Conservation (phyloP, 92 coral and sea anemone genomes). For the Epizoanthus fatuus region DNA sequence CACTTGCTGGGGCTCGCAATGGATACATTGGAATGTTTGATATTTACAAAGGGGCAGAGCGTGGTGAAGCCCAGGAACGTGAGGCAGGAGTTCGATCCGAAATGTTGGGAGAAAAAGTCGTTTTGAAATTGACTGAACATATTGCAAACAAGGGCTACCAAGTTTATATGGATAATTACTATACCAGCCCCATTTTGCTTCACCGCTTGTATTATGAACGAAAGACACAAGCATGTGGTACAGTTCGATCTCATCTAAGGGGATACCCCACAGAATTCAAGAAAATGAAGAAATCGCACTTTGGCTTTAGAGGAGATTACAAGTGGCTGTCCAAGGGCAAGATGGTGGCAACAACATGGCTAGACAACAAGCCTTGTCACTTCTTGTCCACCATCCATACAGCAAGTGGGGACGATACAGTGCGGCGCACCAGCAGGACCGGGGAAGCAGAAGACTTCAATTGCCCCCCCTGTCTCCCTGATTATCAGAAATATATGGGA, state of each 20-base stretch:
- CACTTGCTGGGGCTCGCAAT: slow-evolving; percentile 8
- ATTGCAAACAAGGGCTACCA: slow-evolving; percentile 30
- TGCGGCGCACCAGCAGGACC: background rate
- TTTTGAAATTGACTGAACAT: slow-evolving; percentile 13
- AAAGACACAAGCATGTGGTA: slow-evolving; percentile 7
- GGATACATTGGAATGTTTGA: slow-evolving; percentile 7
- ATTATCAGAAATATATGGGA: too few relatives aligned
- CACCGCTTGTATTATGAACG: background rate
- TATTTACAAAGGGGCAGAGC: slow-evolving; percentile 14
- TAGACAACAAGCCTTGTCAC: background rate
- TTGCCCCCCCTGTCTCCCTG: too few relatives aligned
- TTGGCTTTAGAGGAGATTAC: too few relatives aligned
- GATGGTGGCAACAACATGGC: too few relatives aligned
- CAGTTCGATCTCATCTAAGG: background rate
- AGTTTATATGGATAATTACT: slow-evolving; percentile 21
- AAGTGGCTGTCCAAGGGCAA: too few relatives aligned
- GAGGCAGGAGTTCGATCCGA: too few relatives aligned
- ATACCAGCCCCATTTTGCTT: slow-evolving; percentile 8
- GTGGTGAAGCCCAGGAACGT: background rate
- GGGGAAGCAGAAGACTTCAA: background rate
- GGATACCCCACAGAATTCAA: too few relatives aligned
- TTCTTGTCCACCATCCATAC: too few relatives aligned
- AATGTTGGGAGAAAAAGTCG: slow-evolving; percentile 1
- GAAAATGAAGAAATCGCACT: too few relatives aligned
- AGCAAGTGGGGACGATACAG: background rate